A percentile compares a stretch with the other conserved stretches of the same genome.
These are phyloP conservation scores for Acyrthosiphon pisum DNA, from an alignment of 1,140 invertebrate species.

Conservation along the genomic window DNA sequence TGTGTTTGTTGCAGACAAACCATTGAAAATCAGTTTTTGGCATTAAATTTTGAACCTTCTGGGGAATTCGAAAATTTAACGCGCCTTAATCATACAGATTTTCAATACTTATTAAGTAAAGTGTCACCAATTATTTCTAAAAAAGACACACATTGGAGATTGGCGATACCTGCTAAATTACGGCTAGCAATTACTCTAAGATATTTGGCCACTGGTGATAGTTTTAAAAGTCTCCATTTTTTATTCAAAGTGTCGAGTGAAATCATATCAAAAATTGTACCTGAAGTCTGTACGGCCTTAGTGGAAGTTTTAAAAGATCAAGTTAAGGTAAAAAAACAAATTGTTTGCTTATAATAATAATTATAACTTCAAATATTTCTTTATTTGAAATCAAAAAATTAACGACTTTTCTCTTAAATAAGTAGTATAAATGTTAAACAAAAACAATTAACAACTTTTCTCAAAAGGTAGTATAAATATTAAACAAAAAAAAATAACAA, in stretches of 20 bases:
- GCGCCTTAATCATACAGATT: not conserved
- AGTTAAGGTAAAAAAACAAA: constrained; percentile 59
- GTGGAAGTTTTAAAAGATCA: constrained; percentile 58
- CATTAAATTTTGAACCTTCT: constrained; percentile 14
- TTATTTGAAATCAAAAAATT: not conserved
- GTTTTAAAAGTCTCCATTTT: constrained; percentile 60
- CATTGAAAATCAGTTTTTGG: constrained; percentile 16
- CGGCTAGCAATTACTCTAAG: constrained; percentile 60
- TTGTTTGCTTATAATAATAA: constrained; percentile 29
- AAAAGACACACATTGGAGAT: constrained; percentile 56
- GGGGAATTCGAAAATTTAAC: constrained; percentile 33
- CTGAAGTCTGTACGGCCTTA: constrained; percentile 60
- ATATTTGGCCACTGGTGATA: constrained; percentile 61
- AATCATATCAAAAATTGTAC: constrained; percentile 59
- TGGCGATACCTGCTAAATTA: constrained; percentile 58
- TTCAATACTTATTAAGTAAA: constrained; percentile 37
- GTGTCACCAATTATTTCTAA: constrained; percentile 41
- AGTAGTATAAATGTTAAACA: not conserved
- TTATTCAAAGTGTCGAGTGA: constrained; percentile 59
- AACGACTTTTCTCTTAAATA: not conserved
- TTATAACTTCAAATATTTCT: constrained; percentile 23
- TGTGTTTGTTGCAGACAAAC: constrained; percentile 23
- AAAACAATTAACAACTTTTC: not conserved
- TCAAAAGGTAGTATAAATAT: no score
- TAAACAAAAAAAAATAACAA: not conserved